phyloP scores from a whole-genome alignment of 2,888 invertebrate genomes.

The Scaptomyza cyrtandrae region DNA sequence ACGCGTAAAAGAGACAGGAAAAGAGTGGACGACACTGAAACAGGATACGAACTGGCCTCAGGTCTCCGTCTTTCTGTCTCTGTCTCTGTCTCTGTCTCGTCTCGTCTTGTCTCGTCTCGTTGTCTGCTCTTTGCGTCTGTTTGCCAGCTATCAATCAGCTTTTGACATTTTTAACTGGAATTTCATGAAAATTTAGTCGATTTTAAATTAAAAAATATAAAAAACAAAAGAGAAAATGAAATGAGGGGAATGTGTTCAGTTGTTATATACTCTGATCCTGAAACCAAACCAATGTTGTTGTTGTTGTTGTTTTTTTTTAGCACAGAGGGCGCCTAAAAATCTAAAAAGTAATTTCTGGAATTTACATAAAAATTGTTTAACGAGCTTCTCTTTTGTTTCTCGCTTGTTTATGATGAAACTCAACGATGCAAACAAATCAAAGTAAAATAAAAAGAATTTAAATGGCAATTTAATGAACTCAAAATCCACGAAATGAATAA shows the following conservation, averaged over 20 bases:
- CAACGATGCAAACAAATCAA: conserved; percentile 45
- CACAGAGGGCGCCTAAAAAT: conserved; percentile 54
- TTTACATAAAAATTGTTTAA: conserved; percentile 77
- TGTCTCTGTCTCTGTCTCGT: conserved; percentile 11
- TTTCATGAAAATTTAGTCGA: conserved; percentile 80
- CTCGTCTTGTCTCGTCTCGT: conserved; percentile 13
- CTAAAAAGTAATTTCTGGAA: conserved; percentile 68
- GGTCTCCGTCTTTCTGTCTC: conserved; percentile 10
- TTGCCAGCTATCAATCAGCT: conserved; percentile 80
- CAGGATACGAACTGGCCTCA: conserved; percentile 68
- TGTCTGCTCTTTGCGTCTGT: conserved; percentile 62
- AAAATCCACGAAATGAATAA: conserved; percentile 74
- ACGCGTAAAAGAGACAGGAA: not conserved
- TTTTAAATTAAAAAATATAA: conserved; percentile 74
- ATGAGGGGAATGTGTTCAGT: conserved; percentile 23
- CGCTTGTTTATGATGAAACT: conserved; percentile 52
- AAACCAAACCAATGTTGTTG: not conserved
- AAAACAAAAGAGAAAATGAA: conserved; percentile 12
- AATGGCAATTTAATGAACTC: conserved; percentile 80
- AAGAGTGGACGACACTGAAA: conserved; percentile 45
- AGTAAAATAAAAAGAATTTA: conserved; percentile 66
- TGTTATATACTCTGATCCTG: conserved; percentile 25
- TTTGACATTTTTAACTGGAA: conserved; percentile 82
- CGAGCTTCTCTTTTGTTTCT: conserved; percentile 36
- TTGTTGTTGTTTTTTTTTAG: not conserved